Evolutionary conservation across 2,797 vertebrate species (phyloP).

Genomic region (Gymnopithys bicolor): DNA sequence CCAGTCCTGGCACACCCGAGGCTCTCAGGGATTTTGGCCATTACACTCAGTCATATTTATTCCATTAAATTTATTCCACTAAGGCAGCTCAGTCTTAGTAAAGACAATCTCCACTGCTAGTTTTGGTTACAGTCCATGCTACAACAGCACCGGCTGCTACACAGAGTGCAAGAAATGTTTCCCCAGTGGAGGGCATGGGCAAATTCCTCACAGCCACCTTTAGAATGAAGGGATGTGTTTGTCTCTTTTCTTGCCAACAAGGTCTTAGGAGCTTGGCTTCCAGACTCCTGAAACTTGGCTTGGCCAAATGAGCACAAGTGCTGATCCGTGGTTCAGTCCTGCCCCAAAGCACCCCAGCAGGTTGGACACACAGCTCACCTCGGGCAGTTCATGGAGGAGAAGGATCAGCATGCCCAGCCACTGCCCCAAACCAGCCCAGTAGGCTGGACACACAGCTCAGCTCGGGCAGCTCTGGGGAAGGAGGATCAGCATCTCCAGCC

Average conservation of each 20-base stretch:
- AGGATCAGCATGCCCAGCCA: not conserved
- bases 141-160: not conserved
- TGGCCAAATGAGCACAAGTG: not conserved
- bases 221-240: not conserved
- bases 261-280: not conserved
- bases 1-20: not conserved
- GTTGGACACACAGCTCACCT: no score
- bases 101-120: not conserved
- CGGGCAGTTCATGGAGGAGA: not conserved
- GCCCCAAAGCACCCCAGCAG: not conserved
- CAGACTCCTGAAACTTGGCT: not conserved
- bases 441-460: not conserved
- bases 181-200: not conserved
- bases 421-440: not conserved
- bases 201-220: not conserved
- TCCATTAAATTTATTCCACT: not conserved
- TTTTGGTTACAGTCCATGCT: not conserved
- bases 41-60: not conserved
- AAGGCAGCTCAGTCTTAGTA: not conserved
- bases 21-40: not conserved
- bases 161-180: not conserved
- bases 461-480: not conserved
- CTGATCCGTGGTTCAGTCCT: rapidly evolving
- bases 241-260: not conserved
- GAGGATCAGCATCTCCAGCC: not conserved